These are phyloP conservation scores for Neogale vison DNA, from an alignment of 2,113 vertebrate species.

Conservation along the genomic window DNA sequence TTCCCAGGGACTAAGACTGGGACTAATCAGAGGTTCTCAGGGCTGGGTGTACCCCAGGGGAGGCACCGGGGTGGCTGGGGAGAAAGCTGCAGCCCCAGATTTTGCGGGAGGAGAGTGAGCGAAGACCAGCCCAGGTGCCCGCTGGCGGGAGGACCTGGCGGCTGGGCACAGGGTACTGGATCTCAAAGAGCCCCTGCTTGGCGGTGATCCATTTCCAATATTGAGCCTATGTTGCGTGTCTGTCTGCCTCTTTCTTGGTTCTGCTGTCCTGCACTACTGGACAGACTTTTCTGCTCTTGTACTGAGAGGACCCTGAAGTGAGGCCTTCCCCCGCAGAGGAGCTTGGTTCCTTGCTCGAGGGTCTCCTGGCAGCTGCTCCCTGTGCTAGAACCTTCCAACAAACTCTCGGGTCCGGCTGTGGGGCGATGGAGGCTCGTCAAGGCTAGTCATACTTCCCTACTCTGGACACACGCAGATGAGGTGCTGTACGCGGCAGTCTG, in stretches of 20 bases:
- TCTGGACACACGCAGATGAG: too few relatives aligned
- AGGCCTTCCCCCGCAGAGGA: background rate
- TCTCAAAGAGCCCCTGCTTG: background rate
- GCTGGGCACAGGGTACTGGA: accelerated
- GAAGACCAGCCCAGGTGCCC: background rate
- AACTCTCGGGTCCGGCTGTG: background rate
- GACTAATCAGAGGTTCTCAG: background rate
- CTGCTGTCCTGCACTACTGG: too few relatives aligned
- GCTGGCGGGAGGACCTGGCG: background rate
- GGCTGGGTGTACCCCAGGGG: background rate
- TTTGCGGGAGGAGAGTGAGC: background rate
- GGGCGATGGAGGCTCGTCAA: background rate
- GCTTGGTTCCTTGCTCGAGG: background rate
- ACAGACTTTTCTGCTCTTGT: background rate
- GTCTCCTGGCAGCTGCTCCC: too few relatives aligned
- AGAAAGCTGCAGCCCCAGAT: background rate
- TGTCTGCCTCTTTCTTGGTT: background rate
- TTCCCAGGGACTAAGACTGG: background rate
- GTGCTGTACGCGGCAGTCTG: background rate
- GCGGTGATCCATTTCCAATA: too few relatives aligned
- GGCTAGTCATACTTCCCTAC: background rate
- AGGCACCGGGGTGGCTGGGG: background rate
- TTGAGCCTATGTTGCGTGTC: background rate
- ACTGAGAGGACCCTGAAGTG: background rate
- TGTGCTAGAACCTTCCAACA: background rate